phyloP scores from a whole-genome alignment of 2,113 vertebrate species.

The Gymnarchus niloticus region DNA sequence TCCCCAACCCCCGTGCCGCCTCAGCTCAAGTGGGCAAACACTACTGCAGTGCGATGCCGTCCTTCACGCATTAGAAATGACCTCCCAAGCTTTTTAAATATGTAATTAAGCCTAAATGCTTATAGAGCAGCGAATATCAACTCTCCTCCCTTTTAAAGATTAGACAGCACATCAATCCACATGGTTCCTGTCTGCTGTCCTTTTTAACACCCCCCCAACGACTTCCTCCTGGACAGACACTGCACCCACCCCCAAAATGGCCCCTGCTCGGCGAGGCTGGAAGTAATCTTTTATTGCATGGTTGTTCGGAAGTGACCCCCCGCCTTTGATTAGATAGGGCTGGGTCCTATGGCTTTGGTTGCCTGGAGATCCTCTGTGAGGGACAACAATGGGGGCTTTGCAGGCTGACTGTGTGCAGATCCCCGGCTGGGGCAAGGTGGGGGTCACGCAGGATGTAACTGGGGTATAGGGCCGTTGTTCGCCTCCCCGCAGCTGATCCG shows the following conservation, averaged over 20 bases:
- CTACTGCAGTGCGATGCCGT: neutral
- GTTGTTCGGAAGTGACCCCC: constrained; percentile 99
- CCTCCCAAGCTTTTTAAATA: neutral
- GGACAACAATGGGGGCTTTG: constrained; percentile 83
- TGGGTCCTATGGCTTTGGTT: constrained; percentile 74
- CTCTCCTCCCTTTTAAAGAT: constrained; percentile 50
- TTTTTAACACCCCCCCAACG: constrained; percentile 67
- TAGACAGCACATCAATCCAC: constrained; percentile 77
- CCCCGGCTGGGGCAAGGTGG: neutral
- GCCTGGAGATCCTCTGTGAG: constrained; percentile 76
- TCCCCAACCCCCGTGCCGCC: neutral
- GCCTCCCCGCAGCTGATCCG: constrained; percentile 40
- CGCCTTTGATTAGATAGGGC: constrained; percentile 98
- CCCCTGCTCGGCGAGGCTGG: constrained; percentile 81
- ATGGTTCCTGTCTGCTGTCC: constrained; percentile 93
- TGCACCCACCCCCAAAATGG: constrained; percentile 57
- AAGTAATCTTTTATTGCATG: constrained; percentile 99
- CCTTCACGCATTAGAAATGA: no score
- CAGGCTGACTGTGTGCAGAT: constrained; percentile 53
- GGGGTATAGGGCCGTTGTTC: constrained; percentile 36
- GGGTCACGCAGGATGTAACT: constrained; percentile 35
- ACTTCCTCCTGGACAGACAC: constrained; percentile 70
- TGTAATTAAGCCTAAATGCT: neutral
- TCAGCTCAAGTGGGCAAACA: neutral
- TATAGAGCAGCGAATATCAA: neutral